Percentiles rank a stretch among this genome's conserved stretches.
Evolutionary conservation across 2,888 invertebrate genomes (phyloP).

Genomic region (Beris chalybata): DNA sequence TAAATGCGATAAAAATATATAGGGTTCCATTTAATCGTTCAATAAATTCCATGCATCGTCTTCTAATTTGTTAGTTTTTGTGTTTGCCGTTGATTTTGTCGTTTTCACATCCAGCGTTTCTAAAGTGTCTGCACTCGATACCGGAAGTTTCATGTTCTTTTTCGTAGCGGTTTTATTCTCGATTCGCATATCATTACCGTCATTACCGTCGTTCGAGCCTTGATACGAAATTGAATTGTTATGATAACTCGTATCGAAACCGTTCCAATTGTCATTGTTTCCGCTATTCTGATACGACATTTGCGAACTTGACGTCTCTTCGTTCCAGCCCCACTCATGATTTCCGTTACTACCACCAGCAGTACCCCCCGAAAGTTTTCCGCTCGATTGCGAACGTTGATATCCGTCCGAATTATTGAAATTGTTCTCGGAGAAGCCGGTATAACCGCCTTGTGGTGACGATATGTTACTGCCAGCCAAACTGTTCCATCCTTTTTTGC

Average conservation of each 20-base stretch:
- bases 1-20: constrained; percentile 16
- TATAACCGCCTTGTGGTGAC: constrained; percentile 52
- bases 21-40: constrained; percentile 58
- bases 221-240: constrained; percentile 43
- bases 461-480: constrained; percentile 61
- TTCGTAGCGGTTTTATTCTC: constrained; percentile 16
- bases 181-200: background rate
- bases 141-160: constrained; percentile 14
- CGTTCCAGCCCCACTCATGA: constrained; percentile 53
- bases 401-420: constrained; percentile 42
- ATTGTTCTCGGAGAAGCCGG: constrained; percentile 46
- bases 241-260: constrained; percentile 47
- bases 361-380: constrained; percentile 39
- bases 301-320: constrained; percentile 40
- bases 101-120: constrained; percentile 53
- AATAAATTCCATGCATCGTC: constrained; percentile 66
- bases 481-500: constrained; percentile 68
- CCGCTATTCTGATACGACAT: constrained; percentile 48
- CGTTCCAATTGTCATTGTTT: constrained; percentile 52
- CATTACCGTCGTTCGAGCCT: background rate
- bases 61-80: constrained; percentile 59
- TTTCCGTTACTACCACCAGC: constrained; percentile 43
- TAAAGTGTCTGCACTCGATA: constrained; percentile 3
- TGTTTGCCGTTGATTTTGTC: constrained; percentile 45
- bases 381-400: constrained; percentile 54